phyloP scores from a whole-genome alignment of 2,888 invertebrate species.

The Cremastobaeus sp. region DNA sequence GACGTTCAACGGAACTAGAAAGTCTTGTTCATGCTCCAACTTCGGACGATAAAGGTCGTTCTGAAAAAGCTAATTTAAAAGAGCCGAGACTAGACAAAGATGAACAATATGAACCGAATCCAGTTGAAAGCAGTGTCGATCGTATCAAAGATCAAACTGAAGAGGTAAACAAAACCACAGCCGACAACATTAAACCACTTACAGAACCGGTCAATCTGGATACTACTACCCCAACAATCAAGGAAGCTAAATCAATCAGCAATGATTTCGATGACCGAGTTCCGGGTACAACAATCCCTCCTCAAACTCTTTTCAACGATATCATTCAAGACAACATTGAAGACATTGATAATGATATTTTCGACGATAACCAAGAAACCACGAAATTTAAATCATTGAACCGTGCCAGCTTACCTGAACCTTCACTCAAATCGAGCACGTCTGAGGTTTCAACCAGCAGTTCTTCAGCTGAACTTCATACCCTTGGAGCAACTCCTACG shows the following conservation, averaged over 20 bases:
- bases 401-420: no score
- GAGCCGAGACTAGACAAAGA: constrained; percentile 80
- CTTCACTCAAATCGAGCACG: constrained; percentile 3
- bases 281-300: constrained; percentile 3
- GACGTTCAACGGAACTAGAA: constrained; percentile 28
- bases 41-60: constrained; percentile 64
- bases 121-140: constrained; percentile 75
- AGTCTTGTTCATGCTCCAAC: not conserved
- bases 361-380: constrained; percentile 66
- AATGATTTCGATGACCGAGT: not conserved
- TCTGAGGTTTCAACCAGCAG: constrained; percentile 10
- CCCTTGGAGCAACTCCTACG: constrained; percentile 31
- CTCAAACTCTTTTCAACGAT: constrained; percentile 29
- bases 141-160: constrained; percentile 66
- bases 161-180: constrained; percentile 26
- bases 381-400: constrained; percentile 46
- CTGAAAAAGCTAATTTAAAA: constrained; percentile 78
- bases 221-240: not conserved
- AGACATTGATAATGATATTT: constrained; percentile 75
- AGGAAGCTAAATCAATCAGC: not conserved
- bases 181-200: not conserved
- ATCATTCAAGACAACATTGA: constrained; percentile 71
- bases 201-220: constrained; percentile 1
- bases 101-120: constrained; percentile 79
- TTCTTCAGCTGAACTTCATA: not conserved